Conservation (phyloP, 2,888 invertebrate species). For the Tiphia femorata region DNA sequence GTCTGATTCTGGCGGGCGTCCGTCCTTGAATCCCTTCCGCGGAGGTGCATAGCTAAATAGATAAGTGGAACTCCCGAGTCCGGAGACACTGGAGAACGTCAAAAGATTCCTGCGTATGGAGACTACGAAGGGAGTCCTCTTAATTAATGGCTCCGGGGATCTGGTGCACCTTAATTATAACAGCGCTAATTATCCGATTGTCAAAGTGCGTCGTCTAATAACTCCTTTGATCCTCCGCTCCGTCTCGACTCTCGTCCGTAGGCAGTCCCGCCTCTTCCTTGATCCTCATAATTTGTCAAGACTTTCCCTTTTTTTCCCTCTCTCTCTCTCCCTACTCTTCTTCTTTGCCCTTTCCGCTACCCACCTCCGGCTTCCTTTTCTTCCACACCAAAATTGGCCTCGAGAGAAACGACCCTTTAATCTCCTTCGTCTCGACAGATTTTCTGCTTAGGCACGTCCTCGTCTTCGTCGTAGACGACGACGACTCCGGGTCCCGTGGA, state of each 20-base stretch:
- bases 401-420: slow-evolving; percentile 14
- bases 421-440: neutral
- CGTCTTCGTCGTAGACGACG: no score
- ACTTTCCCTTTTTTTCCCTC: neutral
- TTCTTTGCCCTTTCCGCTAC: neutral
- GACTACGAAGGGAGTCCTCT: slow-evolving; percentile 29
- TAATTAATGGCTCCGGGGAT: slow-evolving; percentile 37
- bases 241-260: no score
- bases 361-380: neutral
- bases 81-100: slow-evolving; percentile 19
- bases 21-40: slow-evolving; percentile 1
- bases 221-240: neutral
- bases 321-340: neutral
- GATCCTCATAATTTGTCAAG: no score
- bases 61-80: slow-evolving; percentile 2
- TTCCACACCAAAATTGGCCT: slow-evolving; percentile 24
- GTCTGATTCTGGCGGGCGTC: neutral
- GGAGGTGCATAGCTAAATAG: slow-evolving; percentile 15
- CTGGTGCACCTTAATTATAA: slow-evolving; percentile 33
- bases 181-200: slow-evolving; percentile 41
- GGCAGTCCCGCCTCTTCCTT: no score
- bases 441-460: neutral
- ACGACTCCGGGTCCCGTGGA: no score
- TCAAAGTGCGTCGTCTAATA: slow-evolving; percentile 5
- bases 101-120: slow-evolving; percentile 18